Evolutionary conservation across 1,140 invertebrate species (phyloP).

Genomic region (Drosophila ogumai): DNA sequence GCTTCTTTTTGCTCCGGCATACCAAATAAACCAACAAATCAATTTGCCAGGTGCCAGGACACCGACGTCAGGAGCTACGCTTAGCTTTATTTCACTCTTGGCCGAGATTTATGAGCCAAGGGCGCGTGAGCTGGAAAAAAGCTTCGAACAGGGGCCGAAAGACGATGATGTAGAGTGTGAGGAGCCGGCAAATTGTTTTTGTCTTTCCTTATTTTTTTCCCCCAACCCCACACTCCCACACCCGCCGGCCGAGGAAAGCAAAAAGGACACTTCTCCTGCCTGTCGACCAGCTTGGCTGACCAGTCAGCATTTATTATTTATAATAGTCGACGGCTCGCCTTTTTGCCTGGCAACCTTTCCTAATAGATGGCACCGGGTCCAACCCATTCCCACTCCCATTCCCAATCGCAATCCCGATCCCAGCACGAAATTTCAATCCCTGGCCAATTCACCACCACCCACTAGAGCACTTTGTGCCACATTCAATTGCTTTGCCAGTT

Average conservation of each 20-base stretch:
- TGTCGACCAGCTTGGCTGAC: conserved; percentile 54
- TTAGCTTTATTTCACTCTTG: conserved; percentile 83
- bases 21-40: conserved; percentile 82
- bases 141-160: conserved; percentile 24
- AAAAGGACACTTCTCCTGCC: conserved; percentile 22
- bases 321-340: conserved; percentile 74
- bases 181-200: conserved; percentile 75
- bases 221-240: not conserved
- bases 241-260: conserved; percentile 6
- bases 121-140: conserved; percentile 76
- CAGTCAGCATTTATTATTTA: conserved; percentile 84
- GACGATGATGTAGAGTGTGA: conserved; percentile 29
- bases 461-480: conserved; percentile 74
- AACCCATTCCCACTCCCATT: conserved; percentile 1
- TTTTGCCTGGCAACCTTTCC: conserved; percentile 78
- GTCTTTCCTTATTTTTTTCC: conserved; percentile 44
- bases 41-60: conserved; percentile 77
- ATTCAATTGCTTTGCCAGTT: conserved; percentile 73
- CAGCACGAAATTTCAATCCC: conserved; percentile 23
- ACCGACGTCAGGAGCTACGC: conserved; percentile 55
- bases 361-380: conserved; percentile 70
- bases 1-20: conserved; percentile 28
- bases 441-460: conserved; percentile 36
- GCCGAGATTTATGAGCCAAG: conserved; percentile 81
- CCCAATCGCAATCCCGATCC: conserved; percentile 9